Evolutionary conservation across 2,797 vertebrate species (phyloP).

Genomic region (Rhodeus uyekii): DNA sequence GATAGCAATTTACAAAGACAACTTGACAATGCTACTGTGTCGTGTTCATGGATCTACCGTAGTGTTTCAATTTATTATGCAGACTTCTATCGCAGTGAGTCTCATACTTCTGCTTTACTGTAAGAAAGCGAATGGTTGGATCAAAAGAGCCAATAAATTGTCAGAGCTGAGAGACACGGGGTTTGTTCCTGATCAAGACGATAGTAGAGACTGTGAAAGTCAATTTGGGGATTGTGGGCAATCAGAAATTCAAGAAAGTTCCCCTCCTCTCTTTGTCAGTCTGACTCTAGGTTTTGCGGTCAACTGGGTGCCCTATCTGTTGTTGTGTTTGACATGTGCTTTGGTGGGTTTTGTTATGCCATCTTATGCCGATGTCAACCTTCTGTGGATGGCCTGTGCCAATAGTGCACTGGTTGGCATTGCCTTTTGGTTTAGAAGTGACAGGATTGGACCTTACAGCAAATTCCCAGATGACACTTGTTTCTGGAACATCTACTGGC

Average conservation of each 20-base stretch:
- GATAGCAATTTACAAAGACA: background rate
- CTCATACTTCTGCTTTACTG: slow-evolving; percentile 60
- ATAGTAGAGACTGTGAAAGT: too few species aligned
- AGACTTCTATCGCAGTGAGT: slow-evolving; percentile 36
- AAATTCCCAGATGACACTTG: slow-evolving; percentile 67
- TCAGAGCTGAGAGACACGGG: background rate
- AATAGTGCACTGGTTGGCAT: slow-evolving; percentile 69
- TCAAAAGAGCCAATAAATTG: slow-evolving; percentile 56
- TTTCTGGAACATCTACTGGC: slow-evolving; percentile 69
- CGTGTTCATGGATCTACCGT: slow-evolving; percentile 56
- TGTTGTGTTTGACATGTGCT: slow-evolving; percentile 46
- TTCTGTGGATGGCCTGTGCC: slow-evolving; percentile 73
- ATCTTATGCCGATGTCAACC: slow-evolving; percentile 69
- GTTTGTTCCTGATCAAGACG: background rate
- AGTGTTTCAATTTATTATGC: slow-evolving; percentile 45
- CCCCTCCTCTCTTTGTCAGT: slow-evolving; percentile 64
- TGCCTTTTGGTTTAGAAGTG: slow-evolving; percentile 67
- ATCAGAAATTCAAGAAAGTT: background rate
- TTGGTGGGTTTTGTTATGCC: slow-evolving; percentile 62
- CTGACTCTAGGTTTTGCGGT: slow-evolving; percentile 64
- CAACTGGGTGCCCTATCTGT: slow-evolving; percentile 72
- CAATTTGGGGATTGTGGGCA: background rate
- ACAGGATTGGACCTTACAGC: slow-evolving; percentile 51
- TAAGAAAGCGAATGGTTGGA: slow-evolving; percentile 58
- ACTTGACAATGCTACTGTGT: slow-evolving; percentile 55